Evolutionary conservation across 2,888 invertebrate species (phyloP), one percentile per base, ranked within the genome.

Genomic region (Digitonthophagus gazella): DNA sequence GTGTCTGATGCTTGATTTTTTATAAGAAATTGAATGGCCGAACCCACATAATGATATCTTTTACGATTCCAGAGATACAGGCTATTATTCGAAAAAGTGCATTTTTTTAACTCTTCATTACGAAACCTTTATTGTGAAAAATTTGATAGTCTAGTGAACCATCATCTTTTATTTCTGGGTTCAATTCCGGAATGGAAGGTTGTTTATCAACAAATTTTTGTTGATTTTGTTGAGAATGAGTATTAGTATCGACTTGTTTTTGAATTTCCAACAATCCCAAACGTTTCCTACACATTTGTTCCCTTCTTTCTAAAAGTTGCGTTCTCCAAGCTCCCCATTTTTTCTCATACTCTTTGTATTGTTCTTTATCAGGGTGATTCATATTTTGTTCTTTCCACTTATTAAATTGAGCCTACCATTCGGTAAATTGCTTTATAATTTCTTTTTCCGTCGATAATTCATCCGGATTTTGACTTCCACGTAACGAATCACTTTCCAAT

Each of bases 321-420:
- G 89, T 88, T 15, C 93, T 86, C 85, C 93, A 95, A 54, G 91
- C 88, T 78, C 93, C 93, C 90, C 96, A 96, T 81, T 94, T 95
- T 66, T 91, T 88, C 82, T 96, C 94, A 82, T 96, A 96, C 77
- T 93, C 91, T 75, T 87, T 87, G 79, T 94, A 94, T 75, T 93
- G 92, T 82, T 90, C 90, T 82, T 92, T 93, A 80, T 96, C 95
- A 0, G 96, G 96, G 84, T 96, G 96, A 81, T 94, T 93, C 44
- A 90, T 91, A 84, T 97, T 97, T 78, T 95, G 93, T 72, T 90
- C 89, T 80, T 93, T 93, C 97, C 97, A 97, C 76, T 92, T 92
- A 77, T 92, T 90, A 81, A 96, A 96, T 80, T 96, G 93, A 74
- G 92, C 89, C 82, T 96, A 95, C 96, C 96, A 97, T 78, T 93